A percentile compares a stretch with the other conserved stretches of the same genome.
These are phyloP conservation scores for Actinia tenebrosa DNA, from an alignment of 64 coral and sea anemone species.

Conservation along the genomic window DNA sequence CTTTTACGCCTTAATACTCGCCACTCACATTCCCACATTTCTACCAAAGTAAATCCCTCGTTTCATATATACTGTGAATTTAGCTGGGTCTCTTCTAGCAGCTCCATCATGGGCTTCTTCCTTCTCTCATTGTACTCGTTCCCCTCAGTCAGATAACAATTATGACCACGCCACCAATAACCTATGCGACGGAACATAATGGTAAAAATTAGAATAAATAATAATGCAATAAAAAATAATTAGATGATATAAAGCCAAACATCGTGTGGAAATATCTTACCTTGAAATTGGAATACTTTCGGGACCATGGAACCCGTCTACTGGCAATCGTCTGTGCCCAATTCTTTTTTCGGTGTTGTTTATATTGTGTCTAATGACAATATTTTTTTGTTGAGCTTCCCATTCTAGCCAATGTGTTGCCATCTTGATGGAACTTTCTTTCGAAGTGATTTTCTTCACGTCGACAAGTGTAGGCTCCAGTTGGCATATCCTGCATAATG, in stretches of 20 bases:
- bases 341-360: conserved; percentile 19
- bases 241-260: background rate
- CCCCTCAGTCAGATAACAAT: background rate
- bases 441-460: conserved; percentile 9
- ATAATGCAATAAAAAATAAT: background rate
- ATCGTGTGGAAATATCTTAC: background rate
- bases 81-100: background rate
- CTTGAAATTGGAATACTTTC: background rate
- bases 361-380: background rate
- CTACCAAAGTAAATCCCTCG: conserved; percentile 6
- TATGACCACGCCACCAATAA: background rate
- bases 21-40: conserved; percentile 47
- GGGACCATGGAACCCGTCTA: conserved; percentile 4
- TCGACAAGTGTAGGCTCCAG: background rate
- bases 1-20: background rate
- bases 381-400: background rate
- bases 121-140: background rate
- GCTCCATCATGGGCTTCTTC: background rate
- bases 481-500: conserved; percentile 33
- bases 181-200: background rate
- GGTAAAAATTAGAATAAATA: background rate
- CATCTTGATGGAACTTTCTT: background rate
- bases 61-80: background rate
- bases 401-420: no score
- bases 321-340: background rate